Conservation (phyloP, 2,113 vertebrate species). For the Peromyscus polionotus region DNA sequence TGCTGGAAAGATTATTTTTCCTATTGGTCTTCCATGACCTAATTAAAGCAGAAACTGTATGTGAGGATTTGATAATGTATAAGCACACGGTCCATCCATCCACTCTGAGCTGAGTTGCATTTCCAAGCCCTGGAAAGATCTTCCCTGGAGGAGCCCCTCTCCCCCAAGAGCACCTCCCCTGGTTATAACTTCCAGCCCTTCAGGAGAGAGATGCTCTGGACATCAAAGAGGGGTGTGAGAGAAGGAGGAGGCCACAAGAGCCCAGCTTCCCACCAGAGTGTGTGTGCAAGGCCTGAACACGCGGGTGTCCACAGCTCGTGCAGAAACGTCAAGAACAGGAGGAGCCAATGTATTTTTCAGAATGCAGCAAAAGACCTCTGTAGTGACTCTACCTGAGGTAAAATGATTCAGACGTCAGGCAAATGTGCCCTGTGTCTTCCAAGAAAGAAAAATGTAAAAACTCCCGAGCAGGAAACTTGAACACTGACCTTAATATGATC, state of each 20-base stretch:
- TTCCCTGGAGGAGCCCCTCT: neutral
- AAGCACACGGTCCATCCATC: neutral
- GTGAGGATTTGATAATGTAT: neutral
- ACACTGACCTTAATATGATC: neutral
- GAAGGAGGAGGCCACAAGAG: neutral
- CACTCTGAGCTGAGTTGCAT: neutral
- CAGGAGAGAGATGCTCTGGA: neutral
- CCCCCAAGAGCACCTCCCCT: too few species aligned
- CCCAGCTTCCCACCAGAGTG: neutral
- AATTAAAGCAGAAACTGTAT: constrained; percentile 20
- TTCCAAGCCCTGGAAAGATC: neutral
- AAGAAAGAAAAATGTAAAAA: neutral
- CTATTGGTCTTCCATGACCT: neutral
- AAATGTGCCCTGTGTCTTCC: neutral
- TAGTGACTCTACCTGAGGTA: neutral
- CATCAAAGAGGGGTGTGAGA: neutral
- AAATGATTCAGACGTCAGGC: neutral
- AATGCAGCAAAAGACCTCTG: neutral
- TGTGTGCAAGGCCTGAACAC: neutral
- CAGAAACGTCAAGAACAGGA: neutral
- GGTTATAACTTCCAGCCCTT: neutral
- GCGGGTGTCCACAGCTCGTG: neutral
- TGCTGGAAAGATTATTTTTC: neutral
- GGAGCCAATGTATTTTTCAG: neutral
- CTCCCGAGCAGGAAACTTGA: neutral